Evolutionary conservation across 2,797 vertebrate species (phyloP).

Genomic region (Simalia tracyae): DNA sequence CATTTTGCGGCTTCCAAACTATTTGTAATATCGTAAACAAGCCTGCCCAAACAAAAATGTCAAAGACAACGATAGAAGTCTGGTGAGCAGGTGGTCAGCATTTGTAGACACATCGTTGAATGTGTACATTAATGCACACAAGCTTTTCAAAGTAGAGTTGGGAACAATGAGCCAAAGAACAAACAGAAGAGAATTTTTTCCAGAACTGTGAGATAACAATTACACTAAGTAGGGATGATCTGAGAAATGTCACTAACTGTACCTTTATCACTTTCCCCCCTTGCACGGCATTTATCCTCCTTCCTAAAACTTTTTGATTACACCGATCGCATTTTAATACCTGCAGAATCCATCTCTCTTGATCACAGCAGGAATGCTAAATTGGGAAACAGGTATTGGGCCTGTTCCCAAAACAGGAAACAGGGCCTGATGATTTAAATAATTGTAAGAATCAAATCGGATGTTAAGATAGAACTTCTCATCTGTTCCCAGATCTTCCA

Average conservation of each 20-base stretch:
- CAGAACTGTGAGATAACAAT: background rate
- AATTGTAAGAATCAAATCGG: background rate
- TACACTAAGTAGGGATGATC: background rate
- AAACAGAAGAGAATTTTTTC: background rate
- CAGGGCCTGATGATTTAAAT: accelerated
- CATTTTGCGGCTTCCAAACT: background rate
- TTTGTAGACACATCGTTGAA: background rate
- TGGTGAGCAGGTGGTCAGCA: background rate
- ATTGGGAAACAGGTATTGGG: background rate
- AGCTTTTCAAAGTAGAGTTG: background rate
- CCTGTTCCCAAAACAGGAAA: no score
- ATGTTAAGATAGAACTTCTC: background rate
- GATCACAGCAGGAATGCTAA: background rate
- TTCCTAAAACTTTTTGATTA: background rate
- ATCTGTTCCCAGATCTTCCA: background rate
- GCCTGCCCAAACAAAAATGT: background rate
- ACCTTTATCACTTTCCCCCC: background rate
- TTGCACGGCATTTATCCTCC: background rate
- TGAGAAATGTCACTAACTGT: background rate
- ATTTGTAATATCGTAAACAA: background rate
- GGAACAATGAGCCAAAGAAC: background rate
- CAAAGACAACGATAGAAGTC: background rate
- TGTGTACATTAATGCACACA: background rate
- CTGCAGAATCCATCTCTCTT: background rate
- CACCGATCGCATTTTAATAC: background rate